These are phyloP conservation scores for Philypnodon macrostomus DNA, from an alignment of 2,797 vertebrate genomes.

Conservation along the genomic window DNA sequence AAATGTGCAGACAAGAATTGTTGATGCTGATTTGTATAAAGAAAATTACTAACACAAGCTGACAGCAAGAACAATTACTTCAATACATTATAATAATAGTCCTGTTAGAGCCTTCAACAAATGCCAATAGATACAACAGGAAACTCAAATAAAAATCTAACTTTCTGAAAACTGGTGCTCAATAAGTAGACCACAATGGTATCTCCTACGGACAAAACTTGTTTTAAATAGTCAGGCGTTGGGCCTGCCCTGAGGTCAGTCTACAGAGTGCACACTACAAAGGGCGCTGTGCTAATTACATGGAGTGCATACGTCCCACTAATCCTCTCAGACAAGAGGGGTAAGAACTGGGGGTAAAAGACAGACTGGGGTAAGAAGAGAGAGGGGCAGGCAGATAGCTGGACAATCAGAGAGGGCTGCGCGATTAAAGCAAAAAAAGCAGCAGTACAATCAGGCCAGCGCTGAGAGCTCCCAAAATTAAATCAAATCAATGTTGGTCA, in stretches of 20 bases:
- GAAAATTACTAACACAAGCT: slow-evolving; percentile 42
- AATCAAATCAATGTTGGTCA: slow-evolving; percentile 1
- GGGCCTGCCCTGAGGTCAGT: slow-evolving; percentile 43
- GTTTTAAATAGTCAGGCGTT: slow-evolving; percentile 29
- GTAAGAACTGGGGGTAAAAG: slow-evolving; percentile 19
- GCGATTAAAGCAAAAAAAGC: slow-evolving; percentile 19
- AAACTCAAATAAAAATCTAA: slow-evolving; percentile 6
- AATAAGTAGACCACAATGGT: too few species aligned
- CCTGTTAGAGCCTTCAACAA: slow-evolving; percentile 25
- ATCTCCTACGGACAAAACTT: slow-evolving; percentile 29
- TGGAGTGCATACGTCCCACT: slow-evolving; percentile 45
- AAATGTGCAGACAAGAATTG: slow-evolving; percentile 60
- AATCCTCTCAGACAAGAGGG: slow-evolving; percentile 57
- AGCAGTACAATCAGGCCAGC: slow-evolving; percentile 22
- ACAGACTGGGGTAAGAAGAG: not conserved
- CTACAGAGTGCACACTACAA: slow-evolving; percentile 37
- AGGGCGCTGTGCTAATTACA: slow-evolving; percentile 62
- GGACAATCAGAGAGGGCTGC: slow-evolving; percentile 37
- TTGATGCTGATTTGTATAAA: too few species aligned
- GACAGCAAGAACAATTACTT: slow-evolving; percentile 42
- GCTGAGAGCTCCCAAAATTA: slow-evolving; percentile 19
- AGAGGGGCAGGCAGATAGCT: slow-evolving; percentile 4
- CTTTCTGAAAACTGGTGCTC: slow-evolving; percentile 5
- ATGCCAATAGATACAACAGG: slow-evolving; percentile 10
- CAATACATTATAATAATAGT: slow-evolving; percentile 47